Percentiles rank a stretch among this genome's conserved stretches.
These are phyloP conservation scores for Watsonalla cultraria DNA, from an alignment of 2,888 invertebrate species.

Conservation along the genomic window DNA sequence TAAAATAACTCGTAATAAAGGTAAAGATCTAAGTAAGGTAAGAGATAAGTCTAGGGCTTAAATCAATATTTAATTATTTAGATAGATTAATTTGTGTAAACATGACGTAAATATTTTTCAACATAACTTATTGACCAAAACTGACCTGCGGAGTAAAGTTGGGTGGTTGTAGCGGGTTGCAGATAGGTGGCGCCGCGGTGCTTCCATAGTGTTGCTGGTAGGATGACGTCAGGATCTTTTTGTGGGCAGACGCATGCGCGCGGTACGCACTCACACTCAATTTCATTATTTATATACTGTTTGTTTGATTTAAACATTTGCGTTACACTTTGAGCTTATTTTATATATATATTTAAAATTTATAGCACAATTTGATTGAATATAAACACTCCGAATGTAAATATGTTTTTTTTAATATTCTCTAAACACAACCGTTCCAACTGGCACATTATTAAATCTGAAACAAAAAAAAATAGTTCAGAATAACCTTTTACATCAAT, in stretches of 20 bases:
- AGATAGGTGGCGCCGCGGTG: constrained; percentile 81
- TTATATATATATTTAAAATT: neutral
- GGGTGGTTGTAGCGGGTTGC: constrained; percentile 63
- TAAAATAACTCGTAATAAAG: too few relatives aligned
- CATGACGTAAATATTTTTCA: too few relatives aligned
- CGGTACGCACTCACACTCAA: constrained; percentile 92
- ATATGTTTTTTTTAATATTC: constrained; percentile 7
- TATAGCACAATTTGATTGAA: too few relatives aligned
- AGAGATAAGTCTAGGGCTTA: too few relatives aligned
- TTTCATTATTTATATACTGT: constrained; percentile 79
- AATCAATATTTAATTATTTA: too few relatives aligned
- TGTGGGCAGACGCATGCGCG: constrained; percentile 93
- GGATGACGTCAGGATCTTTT: constrained; percentile 89
- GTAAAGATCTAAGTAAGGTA: too few relatives aligned
- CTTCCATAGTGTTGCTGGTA: constrained; percentile 89
- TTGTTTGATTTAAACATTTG: constrained; percentile 6
- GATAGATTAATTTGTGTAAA: too few relatives aligned
- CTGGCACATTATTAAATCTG: constrained; percentile 22
- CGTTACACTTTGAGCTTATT: neutral
- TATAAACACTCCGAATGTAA: neutral
- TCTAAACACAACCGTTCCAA: constrained; percentile 11
- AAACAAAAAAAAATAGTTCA: constrained; percentile 26
- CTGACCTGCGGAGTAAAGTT: constrained; percentile 67
- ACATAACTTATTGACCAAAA: too few relatives aligned
- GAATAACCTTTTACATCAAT: too few relatives aligned